These are phyloP conservation scores for Brachyptera risi DNA, from an alignment of 2,888 invertebrate genomes.

Conservation along the genomic window DNA sequence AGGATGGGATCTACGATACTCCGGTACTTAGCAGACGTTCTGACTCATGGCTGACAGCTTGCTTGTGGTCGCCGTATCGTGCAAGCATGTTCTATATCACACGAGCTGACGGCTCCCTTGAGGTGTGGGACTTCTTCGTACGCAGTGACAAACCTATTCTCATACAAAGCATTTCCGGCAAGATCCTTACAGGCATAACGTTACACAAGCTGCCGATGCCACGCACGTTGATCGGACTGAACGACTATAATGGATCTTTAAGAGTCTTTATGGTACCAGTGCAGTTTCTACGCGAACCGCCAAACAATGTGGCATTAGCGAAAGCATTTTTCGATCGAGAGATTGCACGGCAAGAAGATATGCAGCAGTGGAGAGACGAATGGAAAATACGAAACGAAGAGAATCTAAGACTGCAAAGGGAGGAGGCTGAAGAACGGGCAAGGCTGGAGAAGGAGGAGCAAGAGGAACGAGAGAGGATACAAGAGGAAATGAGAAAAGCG, in stretches of 20 bases:
- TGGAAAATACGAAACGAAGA: background rate
- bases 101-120: constrained; percentile 68
- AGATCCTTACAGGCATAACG: constrained; percentile 44
- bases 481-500: background rate
- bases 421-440: background rate
- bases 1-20: constrained; percentile 51
- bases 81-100: constrained; percentile 68
- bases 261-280: constrained; percentile 58
- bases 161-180: constrained; percentile 62
- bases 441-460: background rate
- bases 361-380: background rate
- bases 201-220: constrained; percentile 54
- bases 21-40: constrained; percentile 13
- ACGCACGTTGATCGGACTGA: constrained; percentile 61
- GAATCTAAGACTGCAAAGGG: background rate
- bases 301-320: constrained; percentile 43
- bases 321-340: background rate
- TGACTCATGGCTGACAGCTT: constrained; percentile 54
- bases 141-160: constrained; percentile 65
- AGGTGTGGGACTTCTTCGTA: constrained; percentile 73
- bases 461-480: background rate
- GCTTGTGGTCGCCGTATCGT: constrained; percentile 71
- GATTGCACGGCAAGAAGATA: background rate
- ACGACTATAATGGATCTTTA: constrained; percentile 64
- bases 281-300: constrained; percentile 49